These are phyloP conservation scores for Drosophila putrida DNA, from an alignment of 2,888 invertebrate genomes.

Conservation along the genomic window DNA sequence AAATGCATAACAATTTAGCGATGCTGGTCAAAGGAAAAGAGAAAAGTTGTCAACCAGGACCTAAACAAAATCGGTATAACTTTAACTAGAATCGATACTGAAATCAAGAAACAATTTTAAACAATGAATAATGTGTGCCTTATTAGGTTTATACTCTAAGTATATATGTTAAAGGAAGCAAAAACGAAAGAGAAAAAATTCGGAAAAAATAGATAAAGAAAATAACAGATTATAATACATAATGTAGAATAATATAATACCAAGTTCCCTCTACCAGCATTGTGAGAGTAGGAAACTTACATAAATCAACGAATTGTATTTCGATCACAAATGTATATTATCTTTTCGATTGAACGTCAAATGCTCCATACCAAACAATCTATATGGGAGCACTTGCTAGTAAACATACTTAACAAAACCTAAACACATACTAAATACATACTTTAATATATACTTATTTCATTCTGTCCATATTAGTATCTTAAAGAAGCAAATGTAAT, in stretches of 20 bases:
- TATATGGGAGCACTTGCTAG: conserved; percentile 16
- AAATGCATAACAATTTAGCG: conserved; percentile 63
- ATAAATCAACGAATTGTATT: conserved; percentile 12
- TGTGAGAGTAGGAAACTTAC: not conserved
- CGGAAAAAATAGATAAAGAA: not conserved
- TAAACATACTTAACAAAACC: conserved; percentile 23
- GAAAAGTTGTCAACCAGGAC: conserved; percentile 9
- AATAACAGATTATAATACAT: conserved; percentile 48
- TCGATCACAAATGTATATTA: conserved; percentile 58
- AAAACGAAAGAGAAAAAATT: conserved; percentile 8
- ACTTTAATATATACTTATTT: conserved; percentile 33
- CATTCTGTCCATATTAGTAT: conserved; percentile 65
- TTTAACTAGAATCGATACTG: conserved; percentile 22
- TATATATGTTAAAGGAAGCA: conserved; percentile 52
- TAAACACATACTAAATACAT: conserved; percentile 10
- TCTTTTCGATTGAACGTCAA: conserved; percentile 21
- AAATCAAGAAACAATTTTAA: conserved; percentile 42
- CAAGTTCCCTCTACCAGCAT: not conserved
- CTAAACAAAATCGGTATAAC: conserved; percentile 12
- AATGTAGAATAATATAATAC: conserved; percentile 67
- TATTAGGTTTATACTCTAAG: conserved; percentile 84
- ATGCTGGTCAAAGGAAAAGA: conserved; percentile 73
- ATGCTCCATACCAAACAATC: conserved; percentile 21
- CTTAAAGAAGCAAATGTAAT: conserved; percentile 45
- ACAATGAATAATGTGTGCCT: conserved; percentile 84